A percentile compares a stretch with the other conserved stretches of the same genome.
phyloP scores from a whole-genome alignment of 2,797 vertebrate species.

The Syndactyla subalaris region DNA sequence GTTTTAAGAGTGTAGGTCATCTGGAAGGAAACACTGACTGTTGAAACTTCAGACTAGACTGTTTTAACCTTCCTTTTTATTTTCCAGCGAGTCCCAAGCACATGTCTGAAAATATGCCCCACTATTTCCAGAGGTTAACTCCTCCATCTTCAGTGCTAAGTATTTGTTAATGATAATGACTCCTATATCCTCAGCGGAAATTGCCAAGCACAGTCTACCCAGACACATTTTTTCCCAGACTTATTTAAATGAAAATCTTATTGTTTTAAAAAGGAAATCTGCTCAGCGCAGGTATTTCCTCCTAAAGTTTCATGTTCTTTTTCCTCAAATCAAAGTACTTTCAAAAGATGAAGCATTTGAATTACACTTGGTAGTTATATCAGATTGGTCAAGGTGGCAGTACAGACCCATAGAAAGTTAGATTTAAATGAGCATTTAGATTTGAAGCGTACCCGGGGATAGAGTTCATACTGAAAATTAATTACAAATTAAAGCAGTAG shows the following conservation, averaged over 20 bases:
- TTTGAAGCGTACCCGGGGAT: neutral
- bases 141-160: neutral
- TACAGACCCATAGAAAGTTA: neutral
- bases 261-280: constrained; percentile 23
- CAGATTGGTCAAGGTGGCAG: neutral
- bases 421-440: neutral
- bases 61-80: neutral
- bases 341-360: neutral
- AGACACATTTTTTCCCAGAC: neutral
- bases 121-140: neutral
- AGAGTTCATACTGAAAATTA: neutral
- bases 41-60: neutral
- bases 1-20: neutral
- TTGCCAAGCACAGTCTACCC: neutral
- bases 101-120: neutral
- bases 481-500: neutral
- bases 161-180: neutral
- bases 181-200: neutral
- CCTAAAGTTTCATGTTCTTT: neutral
- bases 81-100: neutral
- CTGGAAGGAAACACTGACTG: neutral
- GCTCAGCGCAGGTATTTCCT: neutral
- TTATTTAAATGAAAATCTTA: neutral
- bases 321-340: neutral
- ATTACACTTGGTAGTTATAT: neutral